phyloP scores from a whole-genome alignment of 2,113 vertebrate species.

The Capricornis sumatraensis region DNA sequence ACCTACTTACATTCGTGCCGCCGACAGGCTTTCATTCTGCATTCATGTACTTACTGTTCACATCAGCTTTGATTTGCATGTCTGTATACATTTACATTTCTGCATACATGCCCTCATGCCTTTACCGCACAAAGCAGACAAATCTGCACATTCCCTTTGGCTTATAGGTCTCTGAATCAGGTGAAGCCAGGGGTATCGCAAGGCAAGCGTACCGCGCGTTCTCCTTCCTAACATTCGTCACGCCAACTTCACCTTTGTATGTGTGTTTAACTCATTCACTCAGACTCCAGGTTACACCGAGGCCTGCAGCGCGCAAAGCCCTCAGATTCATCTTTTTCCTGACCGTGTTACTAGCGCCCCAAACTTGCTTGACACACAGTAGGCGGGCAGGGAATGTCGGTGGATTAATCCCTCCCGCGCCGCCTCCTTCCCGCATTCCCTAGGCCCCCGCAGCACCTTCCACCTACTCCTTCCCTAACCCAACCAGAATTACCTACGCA shows the following conservation, averaged over 20 bases:
- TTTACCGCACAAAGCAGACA: not conserved
- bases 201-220: rapidly evolving
- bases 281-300: not conserved
- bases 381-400: not conserved
- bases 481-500: not conserved
- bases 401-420: not conserved
- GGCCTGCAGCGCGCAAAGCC: not conserved
- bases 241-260: not conserved
- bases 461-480: not conserved
- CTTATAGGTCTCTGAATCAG: not conserved
- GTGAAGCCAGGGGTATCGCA: not conserved
- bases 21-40: rapidly evolving
- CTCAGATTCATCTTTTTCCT: not conserved
- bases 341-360: not conserved
- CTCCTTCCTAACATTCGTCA: not conserved
- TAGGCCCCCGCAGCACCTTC: not conserved
- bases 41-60: rapidly evolving
- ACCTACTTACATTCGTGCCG: rapidly evolving
- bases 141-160: not conserved
- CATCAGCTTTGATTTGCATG: not conserved
- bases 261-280: not conserved
- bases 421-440: not conserved
- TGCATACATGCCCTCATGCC: not conserved
- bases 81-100: not conserved
- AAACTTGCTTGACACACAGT: not conserved